These are phyloP conservation scores for Microplitis deprimator DNA, from an alignment of 2,888 invertebrate species.

Conservation along the genomic window DNA sequence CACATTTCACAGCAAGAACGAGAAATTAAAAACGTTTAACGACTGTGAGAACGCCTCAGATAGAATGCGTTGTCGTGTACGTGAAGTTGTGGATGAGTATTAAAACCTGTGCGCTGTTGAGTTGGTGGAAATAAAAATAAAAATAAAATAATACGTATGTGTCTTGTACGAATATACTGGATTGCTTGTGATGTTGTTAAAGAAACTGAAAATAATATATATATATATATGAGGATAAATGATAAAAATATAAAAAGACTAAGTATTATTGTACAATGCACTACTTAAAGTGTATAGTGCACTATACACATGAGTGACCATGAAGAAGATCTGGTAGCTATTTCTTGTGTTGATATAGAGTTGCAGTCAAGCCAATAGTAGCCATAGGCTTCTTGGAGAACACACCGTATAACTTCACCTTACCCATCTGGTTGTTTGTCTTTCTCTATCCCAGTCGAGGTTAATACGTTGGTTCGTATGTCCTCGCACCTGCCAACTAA, in stretches of 20 bases:
- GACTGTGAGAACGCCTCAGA: constrained; percentile 57
- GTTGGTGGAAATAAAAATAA: constrained; percentile 9
- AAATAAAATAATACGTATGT: neutral
- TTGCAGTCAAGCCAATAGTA: constrained; percentile 27
- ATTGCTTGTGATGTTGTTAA: neutral
- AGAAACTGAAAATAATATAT: neutral
- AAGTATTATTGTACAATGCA: neutral
- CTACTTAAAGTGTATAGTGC: neutral
- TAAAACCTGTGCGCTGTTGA: constrained; percentile 26
- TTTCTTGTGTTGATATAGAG: neutral
- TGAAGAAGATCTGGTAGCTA: neutral
- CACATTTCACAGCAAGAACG: constrained; percentile 37
- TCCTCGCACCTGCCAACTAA: constrained; percentile 58
- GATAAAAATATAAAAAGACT: neutral
- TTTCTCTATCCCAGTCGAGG: constrained; percentile 28
- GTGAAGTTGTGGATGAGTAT: neutral
- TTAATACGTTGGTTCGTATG: neutral
- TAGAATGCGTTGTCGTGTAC: constrained; percentile 15
- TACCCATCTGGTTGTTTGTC: neutral
- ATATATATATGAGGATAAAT: constrained; percentile 4
- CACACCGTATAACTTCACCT: no score
- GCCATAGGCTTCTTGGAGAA: constrained; percentile 20
- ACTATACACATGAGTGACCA: neutral
- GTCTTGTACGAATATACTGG: neutral
- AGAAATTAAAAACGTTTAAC: constrained; percentile 59